Evolutionary conservation across 2,797 vertebrate genomes (phyloP).

Genomic region (Propithecus deckenii): DNA sequence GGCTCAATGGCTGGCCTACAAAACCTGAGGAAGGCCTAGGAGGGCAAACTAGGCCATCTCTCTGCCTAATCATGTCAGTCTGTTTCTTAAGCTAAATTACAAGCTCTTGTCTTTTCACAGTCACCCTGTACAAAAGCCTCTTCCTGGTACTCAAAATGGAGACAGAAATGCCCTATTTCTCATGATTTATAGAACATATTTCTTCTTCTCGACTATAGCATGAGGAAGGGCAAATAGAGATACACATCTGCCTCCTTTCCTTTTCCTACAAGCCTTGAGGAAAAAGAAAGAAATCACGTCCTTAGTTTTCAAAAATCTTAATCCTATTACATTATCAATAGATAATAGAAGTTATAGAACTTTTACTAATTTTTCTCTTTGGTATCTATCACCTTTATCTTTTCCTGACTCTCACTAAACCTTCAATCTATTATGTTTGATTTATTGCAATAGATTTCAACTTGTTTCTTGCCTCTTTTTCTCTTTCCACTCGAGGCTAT

Average conservation of each 20-base stretch:
- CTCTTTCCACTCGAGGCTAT: neutral
- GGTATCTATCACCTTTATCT: neutral
- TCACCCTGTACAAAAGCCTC: neutral
- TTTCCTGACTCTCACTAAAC: neutral
- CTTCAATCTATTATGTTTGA: slow-evolving; percentile 4
- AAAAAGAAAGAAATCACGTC: neutral
- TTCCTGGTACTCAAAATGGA: neutral
- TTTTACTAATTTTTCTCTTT: slow-evolving; percentile 10
- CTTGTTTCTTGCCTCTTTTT: slow-evolving; percentile 5
- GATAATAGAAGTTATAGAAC: neutral
- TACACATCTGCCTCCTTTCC: neutral
- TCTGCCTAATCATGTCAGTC: neutral
- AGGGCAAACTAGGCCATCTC: neutral
- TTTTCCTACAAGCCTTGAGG: neutral
- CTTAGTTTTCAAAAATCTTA: neutral
- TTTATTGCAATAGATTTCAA: slow-evolving; percentile 33
- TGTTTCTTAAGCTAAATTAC: neutral
- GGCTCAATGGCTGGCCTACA: neutral
- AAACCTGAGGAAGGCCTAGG: neutral
- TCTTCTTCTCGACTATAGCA: neutral
- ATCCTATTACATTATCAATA: slow-evolving; percentile 9
- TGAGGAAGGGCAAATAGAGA: neutral
- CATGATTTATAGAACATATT: neutral
- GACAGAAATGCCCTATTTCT: neutral
- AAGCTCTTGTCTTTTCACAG: neutral